Conservation (phyloP, 2,797 vertebrate species). For the Typhlichthys eigenmanni region DNA sequence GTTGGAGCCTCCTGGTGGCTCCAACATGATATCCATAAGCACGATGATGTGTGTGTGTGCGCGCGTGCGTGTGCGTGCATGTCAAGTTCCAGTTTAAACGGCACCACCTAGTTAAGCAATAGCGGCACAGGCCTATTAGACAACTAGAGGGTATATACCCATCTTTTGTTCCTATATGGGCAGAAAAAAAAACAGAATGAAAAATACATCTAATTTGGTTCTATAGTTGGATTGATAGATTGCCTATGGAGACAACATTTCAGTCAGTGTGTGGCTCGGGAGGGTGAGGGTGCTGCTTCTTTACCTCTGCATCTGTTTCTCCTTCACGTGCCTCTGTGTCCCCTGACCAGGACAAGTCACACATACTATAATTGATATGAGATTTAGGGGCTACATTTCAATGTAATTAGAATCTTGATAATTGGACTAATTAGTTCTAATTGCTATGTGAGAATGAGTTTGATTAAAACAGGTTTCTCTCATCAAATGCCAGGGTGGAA, state of each 20-base stretch:
- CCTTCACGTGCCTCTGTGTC: slow-evolving; percentile 38
- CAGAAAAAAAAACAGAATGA: no score
- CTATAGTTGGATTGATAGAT: no score
- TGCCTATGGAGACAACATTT: not conserved
- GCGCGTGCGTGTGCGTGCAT: not conserved
- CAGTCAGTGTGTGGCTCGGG: slow-evolving; percentile 52
- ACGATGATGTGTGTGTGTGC: slow-evolving; percentile 1
- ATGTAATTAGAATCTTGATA: slow-evolving; percentile 86
- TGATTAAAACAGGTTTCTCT: slow-evolving; percentile 85
- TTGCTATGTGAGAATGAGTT: slow-evolving; percentile 84
- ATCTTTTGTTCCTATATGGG: not conserved
- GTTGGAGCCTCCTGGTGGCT: slow-evolving; percentile 25
- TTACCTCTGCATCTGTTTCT: slow-evolving; percentile 48
- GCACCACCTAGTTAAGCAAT: not conserved
- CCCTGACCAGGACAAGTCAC: slow-evolving; percentile 78
- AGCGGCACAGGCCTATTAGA: no score
- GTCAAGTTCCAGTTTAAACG: not conserved
- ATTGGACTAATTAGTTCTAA: slow-evolving; percentile 88
- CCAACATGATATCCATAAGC: slow-evolving; percentile 35
- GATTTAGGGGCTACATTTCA: slow-evolving; percentile 85
- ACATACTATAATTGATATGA: slow-evolving; percentile 85
- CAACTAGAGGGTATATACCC: not conserved
- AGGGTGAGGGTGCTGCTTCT: slow-evolving; percentile 57
- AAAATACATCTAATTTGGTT: no score
- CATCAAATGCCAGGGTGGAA: slow-evolving; percentile 64